Conservation (phyloP, 2,888 invertebrate species). For the Lasioglossum marginatum region DNA sequence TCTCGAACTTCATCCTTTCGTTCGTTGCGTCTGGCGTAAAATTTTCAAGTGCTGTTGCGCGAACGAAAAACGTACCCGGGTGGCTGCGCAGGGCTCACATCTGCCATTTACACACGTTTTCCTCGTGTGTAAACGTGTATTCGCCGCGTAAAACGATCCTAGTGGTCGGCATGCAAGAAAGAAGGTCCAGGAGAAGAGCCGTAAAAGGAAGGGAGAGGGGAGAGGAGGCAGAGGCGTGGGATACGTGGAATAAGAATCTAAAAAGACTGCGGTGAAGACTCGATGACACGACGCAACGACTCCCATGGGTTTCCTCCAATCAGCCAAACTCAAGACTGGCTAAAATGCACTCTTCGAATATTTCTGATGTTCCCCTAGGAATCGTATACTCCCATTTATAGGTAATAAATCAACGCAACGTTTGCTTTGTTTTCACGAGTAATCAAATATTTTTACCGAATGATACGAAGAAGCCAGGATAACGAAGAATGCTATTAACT, state of each 20-base stretch:
- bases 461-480: not conserved
- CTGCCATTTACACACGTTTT: conserved; percentile 68
- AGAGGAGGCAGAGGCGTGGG: not conserved
- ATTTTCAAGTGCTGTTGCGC: conserved; percentile 65
- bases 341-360: conserved; percentile 72
- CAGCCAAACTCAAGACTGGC: conserved; percentile 73
- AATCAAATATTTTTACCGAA: not conserved
- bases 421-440: not conserved
- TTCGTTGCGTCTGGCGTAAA: conserved; percentile 60
- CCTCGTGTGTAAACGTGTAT: conserved; percentile 60
- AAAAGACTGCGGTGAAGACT: conserved; percentile 70
- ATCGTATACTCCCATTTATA: not conserved
- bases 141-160: conserved; percentile 69
- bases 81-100: conserved; percentile 55
- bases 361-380: conserved; percentile 35
- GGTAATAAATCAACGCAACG: not conserved
- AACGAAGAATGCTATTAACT: not conserved
- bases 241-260: conserved; percentile 71
- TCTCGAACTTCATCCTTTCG: conserved; percentile 59
- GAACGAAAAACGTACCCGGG: conserved; percentile 53
- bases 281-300: conserved; percentile 74
- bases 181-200: not conserved
- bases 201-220: conserved; percentile 4
- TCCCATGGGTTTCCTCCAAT: conserved; percentile 81
- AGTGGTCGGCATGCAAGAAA: conserved; percentile 23